These are phyloP conservation scores for Microctonus hyperodae DNA, from an alignment of 2,888 invertebrate species.

Conservation along the genomic window DNA sequence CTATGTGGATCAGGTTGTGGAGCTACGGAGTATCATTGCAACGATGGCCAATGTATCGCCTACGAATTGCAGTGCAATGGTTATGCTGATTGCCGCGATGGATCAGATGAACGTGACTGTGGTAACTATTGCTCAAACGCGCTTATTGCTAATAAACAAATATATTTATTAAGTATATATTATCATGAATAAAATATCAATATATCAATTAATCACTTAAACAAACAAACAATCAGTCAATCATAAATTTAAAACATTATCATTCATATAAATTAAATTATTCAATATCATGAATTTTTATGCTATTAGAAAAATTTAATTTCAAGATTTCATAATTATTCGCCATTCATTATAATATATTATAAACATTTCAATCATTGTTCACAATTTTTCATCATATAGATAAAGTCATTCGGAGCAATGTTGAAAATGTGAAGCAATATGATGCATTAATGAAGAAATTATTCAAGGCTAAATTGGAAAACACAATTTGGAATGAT, in stretches of 20 bases:
- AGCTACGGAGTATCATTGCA: conserved; percentile 65
- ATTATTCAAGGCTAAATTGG: background rate
- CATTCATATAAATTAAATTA: conserved; percentile 21
- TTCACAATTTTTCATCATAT: conserved; percentile 28
- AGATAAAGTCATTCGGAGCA: conserved; percentile 38
- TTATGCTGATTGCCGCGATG: conserved; percentile 67
- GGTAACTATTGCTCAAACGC: conserved; percentile 54
- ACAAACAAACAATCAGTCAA: too few species aligned
- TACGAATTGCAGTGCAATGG: conserved; percentile 68
- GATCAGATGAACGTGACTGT: conserved; percentile 68
- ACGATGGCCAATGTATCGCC: conserved; percentile 70
- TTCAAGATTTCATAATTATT: conserved; percentile 2
- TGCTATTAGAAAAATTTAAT: background rate
- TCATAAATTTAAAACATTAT: conserved; percentile 2
- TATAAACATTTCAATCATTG: background rate
- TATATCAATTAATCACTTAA: conserved; percentile 27
- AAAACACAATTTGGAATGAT: conserved; percentile 2
- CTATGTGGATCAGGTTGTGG: conserved; percentile 64
- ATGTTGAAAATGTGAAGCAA: conserved; percentile 34
- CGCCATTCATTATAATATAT: background rate
- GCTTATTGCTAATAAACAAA: conserved; percentile 21
- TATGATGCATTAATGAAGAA: conserved; percentile 19
- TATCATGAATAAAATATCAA: conserved; percentile 25
- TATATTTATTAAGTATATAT: too few species aligned
- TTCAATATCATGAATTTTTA: background rate